Base-by-base conservation (phyloP, 1,140 invertebrate genomes). In the Muscidifurax raptorellus region DNA sequence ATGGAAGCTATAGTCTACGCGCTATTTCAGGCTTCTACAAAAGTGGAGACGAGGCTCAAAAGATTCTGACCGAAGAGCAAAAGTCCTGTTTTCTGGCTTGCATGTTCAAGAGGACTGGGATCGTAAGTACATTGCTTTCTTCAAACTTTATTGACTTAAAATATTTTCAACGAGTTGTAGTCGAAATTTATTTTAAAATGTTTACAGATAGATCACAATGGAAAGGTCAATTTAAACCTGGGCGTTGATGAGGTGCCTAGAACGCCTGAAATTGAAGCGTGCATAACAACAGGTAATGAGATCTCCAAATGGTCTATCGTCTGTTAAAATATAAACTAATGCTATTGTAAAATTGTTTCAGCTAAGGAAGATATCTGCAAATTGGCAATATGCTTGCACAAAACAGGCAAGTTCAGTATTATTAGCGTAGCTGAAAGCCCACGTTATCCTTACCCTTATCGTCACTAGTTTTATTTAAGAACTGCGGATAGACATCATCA, bases 81-180 rank as follows among this genome's bases (percentile, higher is more conserved):
- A 67, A 77, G 27, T 86, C 77, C 25, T 87, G 87, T 84, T 79
- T 64, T 18, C 18, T 79, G 4, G 76, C 76, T 5, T 79, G 76
- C 22, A 79, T 79, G 87, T 79, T 79, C 86, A 87, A 86, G 88
- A 89, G 88, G 86, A 85, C 87, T 85, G 88, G 87, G 87, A 88
- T 88, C 74, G 87, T 71, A 86, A 82, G 76, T 79, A 32, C 2
- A 7, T 13, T 5, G 18, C 36, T 40, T 9, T 7, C 10, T 40
- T 27, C 22, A 18, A 9, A 40, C 36, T 10, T 2, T 32, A n/a
- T n/a, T n/a, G n/a, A 40, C 36, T 10, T 40, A n/a, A n/a, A n/a
- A n/a, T n/a, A n/a, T 40, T 40, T 40, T 10, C 9, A 40, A 40
- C 7, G 7, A 40, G 7, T 40, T 40, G 36, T 6, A 36, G 0